A percentile compares a stretch with the other conserved stretches of the same genome.
These are phyloP conservation scores for Pseudanteris insignis DNA, from an alignment of 2,888 invertebrate species.

Conservation along the genomic window DNA sequence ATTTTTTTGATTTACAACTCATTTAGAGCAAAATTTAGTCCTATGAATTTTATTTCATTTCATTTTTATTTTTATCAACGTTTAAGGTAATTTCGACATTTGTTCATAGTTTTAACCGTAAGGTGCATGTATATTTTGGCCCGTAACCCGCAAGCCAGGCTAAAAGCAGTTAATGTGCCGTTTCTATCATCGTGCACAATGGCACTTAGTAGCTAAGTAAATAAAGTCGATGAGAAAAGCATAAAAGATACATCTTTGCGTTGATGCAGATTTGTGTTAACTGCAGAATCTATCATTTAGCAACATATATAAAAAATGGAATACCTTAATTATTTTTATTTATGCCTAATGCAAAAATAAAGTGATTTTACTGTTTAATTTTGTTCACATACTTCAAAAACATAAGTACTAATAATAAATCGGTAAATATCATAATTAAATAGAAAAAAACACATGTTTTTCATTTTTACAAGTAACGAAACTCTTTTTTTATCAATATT, in stretches of 20 bases:
- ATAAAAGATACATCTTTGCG: conserved; percentile 16
- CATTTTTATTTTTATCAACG: no score
- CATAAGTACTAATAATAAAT: conserved; percentile 14
- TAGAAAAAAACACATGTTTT: conserved; percentile 1
- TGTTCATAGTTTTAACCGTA: conserved; percentile 12
- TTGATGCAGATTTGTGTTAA: conserved; percentile 25
- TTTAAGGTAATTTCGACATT: conserved; percentile 15
- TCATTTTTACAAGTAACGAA: conserved; percentile 8
- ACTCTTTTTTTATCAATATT: background rate
- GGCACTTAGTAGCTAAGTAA: conserved; percentile 34
- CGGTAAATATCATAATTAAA: conserved; percentile 6
- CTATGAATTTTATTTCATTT: no score
- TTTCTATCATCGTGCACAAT: conserved; percentile 27
- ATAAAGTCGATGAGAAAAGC: conserved; percentile 21
- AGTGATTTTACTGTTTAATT: background rate
- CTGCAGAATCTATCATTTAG: conserved; percentile 18
- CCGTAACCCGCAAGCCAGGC: conserved; percentile 43
- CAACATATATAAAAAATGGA: conserved; percentile 16
- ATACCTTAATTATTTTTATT: conserved; percentile 3
- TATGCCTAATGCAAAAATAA: conserved; percentile 11
- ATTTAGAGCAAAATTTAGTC: no score
- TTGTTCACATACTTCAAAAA: conserved; percentile 6
- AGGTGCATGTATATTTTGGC: conserved; percentile 36
- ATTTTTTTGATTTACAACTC: no score
- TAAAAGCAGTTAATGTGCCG: conserved; percentile 38